These are phyloP conservation scores for Caenorhabditis virilis DNA, from an alignment of 2,888 invertebrate species.

Conservation along the genomic window DNA sequence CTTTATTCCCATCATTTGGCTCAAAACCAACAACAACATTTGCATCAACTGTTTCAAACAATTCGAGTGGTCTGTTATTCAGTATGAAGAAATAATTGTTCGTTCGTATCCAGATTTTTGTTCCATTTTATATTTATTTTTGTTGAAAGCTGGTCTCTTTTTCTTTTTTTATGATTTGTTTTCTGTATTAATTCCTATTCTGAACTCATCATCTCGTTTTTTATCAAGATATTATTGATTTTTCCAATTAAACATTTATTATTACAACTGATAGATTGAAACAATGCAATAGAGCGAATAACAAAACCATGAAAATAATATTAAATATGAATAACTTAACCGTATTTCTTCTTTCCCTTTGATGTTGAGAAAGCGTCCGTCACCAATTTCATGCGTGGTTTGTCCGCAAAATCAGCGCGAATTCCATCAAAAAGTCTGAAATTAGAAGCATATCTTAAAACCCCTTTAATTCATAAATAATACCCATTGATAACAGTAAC, in stretches of 20 bases:
- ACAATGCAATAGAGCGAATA: not conserved
- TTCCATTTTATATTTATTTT: not conserved
- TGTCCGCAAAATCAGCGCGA: constrained; percentile 40
- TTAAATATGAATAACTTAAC: constrained; percentile 2
- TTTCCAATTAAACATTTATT: too few relatives aligned
- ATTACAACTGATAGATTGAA: constrained; percentile 1
- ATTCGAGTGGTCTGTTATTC: constrained; percentile 46
- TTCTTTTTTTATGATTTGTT: not conserved
- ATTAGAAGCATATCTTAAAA: not conserved
- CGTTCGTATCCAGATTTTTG: too few relatives aligned
- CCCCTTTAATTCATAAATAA: not conserved
- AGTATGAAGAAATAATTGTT: constrained; percentile 39
- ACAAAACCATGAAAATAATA: constrained; percentile 1
- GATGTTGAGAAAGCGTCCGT: constrained; percentile 47
- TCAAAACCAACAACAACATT: constrained; percentile 20
- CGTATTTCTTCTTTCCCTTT: constrained; percentile 44
- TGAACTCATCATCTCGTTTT: not conserved
- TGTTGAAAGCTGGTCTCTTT: not conserved
- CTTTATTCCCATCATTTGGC: constrained; percentile 11
- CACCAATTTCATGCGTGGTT: constrained; percentile 38
- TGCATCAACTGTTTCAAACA: constrained; percentile 40
- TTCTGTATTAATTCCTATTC: not conserved
- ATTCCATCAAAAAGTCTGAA: constrained; percentile 48
- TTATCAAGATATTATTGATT: too few relatives aligned
- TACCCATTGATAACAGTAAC: constrained; percentile 81